Base-by-base conservation (phyloP, 1,140 invertebrate genomes). In the Acromyrmex echinatior region DNA sequence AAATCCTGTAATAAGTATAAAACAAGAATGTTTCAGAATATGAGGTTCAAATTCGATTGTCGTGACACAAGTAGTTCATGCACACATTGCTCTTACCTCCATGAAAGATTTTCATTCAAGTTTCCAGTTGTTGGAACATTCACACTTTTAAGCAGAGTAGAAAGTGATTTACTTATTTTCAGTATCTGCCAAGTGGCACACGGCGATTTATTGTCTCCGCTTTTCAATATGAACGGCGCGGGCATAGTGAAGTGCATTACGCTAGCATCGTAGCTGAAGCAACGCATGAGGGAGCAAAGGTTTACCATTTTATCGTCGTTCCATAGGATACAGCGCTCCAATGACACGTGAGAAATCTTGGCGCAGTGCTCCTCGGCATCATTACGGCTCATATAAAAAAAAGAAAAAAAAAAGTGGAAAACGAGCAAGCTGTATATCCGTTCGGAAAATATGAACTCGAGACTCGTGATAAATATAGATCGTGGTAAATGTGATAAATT, bases 281-380 rank as follows among this genome's bases (percentile, higher is more conserved):
- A 86, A 86, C 65, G 88, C 81, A 87, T 60, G 68, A 80, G 18
- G 31, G 86, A 86, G 86, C 86, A 90, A 90, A 86, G 81, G 86
- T 91, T 90, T 90, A 90, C 90, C 81, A 81, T 82, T 91, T 91
- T 91, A 91, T 91, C 81, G 65, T 18, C 39, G 60, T 74, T 25
- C 39, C 51, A 60, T 39, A 25, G 45, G 76, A 82, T 14, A 51
- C 76, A 81, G 62, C 51, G 76, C 51, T 80, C 60, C 76, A 90
- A 91, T 68, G 86, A 91, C 58, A 87, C 86, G 58, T 66, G 74
- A 90, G 80, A 80, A 90, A 87, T 90, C 86, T 89, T 87, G 84
- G 28, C 62, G 81, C 28, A 12, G 78, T 77, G 62, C 62, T 85
- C 53, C 51, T 28, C 87, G 51, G 7, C 80, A 76, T 76, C 80